These are phyloP conservation scores for Toxotes lorentzi DNA, from an alignment of 2,797 vertebrate species.

Conservation along the genomic window DNA sequence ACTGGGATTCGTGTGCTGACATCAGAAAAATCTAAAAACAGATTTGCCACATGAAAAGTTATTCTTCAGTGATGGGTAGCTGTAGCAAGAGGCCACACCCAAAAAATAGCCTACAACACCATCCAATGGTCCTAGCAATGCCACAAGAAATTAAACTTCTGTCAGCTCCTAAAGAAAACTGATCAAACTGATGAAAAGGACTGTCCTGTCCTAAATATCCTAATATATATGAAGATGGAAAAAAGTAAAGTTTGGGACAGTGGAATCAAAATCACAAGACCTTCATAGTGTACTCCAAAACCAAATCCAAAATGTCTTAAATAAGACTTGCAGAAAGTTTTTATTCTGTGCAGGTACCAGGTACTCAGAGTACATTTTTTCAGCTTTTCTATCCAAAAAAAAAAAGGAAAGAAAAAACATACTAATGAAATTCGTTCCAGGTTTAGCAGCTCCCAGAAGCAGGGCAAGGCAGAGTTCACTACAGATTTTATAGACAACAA, in stretches of 20 bases:
- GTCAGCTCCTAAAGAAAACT: neutral
- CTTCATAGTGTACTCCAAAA: neutral
- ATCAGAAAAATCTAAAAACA: neutral
- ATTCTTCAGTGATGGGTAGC: slow-evolving; percentile 1
- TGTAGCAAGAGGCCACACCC: neutral
- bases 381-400: neutral
- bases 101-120: neutral
- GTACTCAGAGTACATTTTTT: neutral
- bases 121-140: neutral
- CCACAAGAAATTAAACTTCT: slow-evolving; percentile 1
- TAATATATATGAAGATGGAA: neutral
- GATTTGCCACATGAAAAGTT: neutral
- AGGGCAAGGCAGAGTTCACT: slow-evolving; percentile 29
- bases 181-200: neutral
- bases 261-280: neutral
- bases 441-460: slow-evolving; percentile 35
- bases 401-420: slow-evolving; percentile 5
- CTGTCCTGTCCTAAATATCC: too few species aligned
- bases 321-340: neutral
- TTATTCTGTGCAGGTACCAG: neutral
- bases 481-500: slow-evolving; percentile 3
- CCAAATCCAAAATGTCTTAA: neutral
- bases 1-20: neutral
- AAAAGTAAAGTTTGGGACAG: neutral
- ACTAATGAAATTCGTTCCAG: slow-evolving; percentile 22